Base-by-base conservation (phyloP, 37 sponge, comb jelly and placozoan genomes). In the Mnemiopsis leidyi region DNA sequence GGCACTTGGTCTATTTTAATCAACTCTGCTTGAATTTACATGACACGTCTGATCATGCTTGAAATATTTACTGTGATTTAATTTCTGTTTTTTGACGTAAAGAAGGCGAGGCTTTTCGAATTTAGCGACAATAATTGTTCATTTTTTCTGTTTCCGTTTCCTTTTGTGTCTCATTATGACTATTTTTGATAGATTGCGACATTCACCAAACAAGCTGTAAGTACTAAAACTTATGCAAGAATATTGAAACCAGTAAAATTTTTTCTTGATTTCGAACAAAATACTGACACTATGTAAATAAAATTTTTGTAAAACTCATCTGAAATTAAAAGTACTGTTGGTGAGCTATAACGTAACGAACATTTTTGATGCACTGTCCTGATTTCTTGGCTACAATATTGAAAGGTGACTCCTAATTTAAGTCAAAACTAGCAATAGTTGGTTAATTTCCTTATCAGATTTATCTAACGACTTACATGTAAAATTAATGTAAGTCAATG, bases 131-230 rank as follows among this genome's bases (percentile, higher is more conserved):
- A n/a, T n/a, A n/a, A n/a, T n/a, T n/a, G n/a, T n/a, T n/a, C 13
- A 48, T 48, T 48, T 48, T 48, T 13, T 48, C 13, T 48, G 61
- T 48, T 48, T 48, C 61, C 61, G 61, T 48, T 48, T 48, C 61
- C 61, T 48, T 48, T 48, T 48, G 61, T 48, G 5, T 48, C 61
- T 48, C 5, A 48, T 48, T 48, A 77, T 77, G 79, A 77, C 79
- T 26, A 77, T 77, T 32, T 77, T 77, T 32, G 79, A 77, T 32
- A 77, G 79, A 32, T 13, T 77, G 30, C 79, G 79, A 34, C 79
- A 77, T 16, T 77, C 79, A 32, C 79, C 79, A 3, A 77, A 77
- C 35, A 77, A 77, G 33, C 9, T 77, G 79, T 77, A 18, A 77
- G 79, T 77, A 71, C 3, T n/a, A 48, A 48, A 48, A 18, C 5